Conservation (phyloP, 2,888 invertebrate species). For the Hyposoter didymator region DNA sequence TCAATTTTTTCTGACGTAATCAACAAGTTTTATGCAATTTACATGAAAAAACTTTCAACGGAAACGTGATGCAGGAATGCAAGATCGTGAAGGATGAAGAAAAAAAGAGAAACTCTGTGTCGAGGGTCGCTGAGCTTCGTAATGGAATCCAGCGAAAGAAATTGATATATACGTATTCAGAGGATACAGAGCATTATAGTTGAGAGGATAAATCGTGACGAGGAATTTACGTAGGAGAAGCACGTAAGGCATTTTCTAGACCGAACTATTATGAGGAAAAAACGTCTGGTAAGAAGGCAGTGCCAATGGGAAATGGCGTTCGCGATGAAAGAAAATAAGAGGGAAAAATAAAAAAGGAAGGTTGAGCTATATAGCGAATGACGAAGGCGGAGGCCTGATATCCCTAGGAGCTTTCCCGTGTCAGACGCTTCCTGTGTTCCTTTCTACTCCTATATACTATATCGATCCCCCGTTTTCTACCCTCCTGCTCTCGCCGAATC, state of each 20-base stretch:
- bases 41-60: constrained; percentile 1
- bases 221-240: constrained; percentile 65
- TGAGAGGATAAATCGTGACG: constrained; percentile 63
- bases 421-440: constrained; percentile 80
- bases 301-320: constrained; percentile 51
- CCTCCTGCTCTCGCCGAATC: constrained; percentile 73
- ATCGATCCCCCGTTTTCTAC: constrained; percentile 78
- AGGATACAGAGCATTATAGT: background rate
- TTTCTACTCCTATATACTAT: constrained; percentile 75
- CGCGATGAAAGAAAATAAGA: constrained; percentile 33
- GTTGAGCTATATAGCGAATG: constrained; percentile 46
- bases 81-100: constrained; percentile 11
- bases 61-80: constrained; percentile 19
- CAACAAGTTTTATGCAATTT: background rate
- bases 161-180: constrained; percentile 48
- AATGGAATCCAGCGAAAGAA: constrained; percentile 45
- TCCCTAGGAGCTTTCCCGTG: constrained; percentile 78
- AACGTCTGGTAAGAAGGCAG: constrained; percentile 70
- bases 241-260: constrained; percentile 64
- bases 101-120: constrained; percentile 31
- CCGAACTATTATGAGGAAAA: constrained; percentile 58
- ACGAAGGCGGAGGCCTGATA: constrained; percentile 58
- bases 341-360: constrained; percentile 13
- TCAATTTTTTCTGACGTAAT: background rate
- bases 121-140: constrained; percentile 37